A percentile compares a stretch with the other conserved stretches of the same genome.
Evolutionary conservation across 1,140 invertebrate species (phyloP).

Genomic region (Vollenhovia emeryi): DNA sequence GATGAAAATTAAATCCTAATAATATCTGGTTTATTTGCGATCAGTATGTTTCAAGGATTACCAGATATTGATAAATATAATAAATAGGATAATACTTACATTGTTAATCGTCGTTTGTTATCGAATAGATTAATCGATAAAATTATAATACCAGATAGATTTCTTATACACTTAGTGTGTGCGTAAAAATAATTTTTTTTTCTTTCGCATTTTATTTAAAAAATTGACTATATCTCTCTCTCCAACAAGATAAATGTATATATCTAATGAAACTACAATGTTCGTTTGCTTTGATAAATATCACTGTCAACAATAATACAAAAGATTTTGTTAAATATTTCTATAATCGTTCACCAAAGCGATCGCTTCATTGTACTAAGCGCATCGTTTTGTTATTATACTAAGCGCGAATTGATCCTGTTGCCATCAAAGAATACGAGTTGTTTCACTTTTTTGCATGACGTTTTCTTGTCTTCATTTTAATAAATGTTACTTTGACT

Average conservation of each 20-base stretch:
- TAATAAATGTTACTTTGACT: conserved; percentile 18
- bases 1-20: conserved; percentile 43
- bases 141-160: conserved; percentile 39
- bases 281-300: conserved; percentile 20
- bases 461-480: conserved; percentile 38
- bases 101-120: conserved; percentile 38
- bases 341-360: background rate
- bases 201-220: conserved; percentile 35
- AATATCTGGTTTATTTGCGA: conserved; percentile 57
- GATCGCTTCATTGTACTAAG: too few relatives aligned
- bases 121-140: conserved; percentile 18
- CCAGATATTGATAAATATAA: conserved; percentile 52
- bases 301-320: background rate
- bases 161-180: conserved; percentile 12
- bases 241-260: conserved; percentile 10
- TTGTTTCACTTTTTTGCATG: conserved; percentile 23
- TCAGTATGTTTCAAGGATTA: conserved; percentile 31
- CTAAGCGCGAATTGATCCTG: conserved; percentile 2
- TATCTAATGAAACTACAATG: conserved; percentile 31
- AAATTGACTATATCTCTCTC: conserved; percentile 14
- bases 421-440: background rate
- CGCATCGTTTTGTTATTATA: too few relatives aligned
- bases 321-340: conserved; percentile 17
- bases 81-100: conserved; percentile 53
- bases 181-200: background rate